Conservation (phyloP, 1,140 invertebrate species). For the Thaumatotibia leucotreta region DNA sequence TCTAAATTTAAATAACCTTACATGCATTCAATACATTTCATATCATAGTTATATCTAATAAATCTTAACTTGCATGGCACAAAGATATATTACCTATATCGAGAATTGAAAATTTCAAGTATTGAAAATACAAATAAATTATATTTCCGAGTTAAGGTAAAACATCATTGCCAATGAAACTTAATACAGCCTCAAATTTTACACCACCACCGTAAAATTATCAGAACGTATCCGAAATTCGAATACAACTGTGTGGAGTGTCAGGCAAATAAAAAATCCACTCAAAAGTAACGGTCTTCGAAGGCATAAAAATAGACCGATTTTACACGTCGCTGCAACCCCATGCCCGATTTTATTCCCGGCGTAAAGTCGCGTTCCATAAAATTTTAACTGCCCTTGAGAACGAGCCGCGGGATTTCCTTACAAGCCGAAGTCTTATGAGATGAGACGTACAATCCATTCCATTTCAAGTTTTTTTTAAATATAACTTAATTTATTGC, state of each 20-base stretch:
- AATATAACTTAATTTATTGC: too few relatives aligned
- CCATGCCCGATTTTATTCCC: slow-evolving; percentile 51
- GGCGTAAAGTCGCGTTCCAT: slow-evolving; percentile 52
- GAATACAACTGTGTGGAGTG: slow-evolving; percentile 39
- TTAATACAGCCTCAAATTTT: slow-evolving; percentile 21
- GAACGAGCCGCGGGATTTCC: slow-evolving; percentile 28
- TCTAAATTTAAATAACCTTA: too few relatives aligned
- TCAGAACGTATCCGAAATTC: neutral
- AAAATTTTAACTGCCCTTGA: slow-evolving; percentile 54
- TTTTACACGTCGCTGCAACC: slow-evolving; percentile 63
- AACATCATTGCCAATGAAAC: too few relatives aligned
- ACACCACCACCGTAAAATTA: neutral
- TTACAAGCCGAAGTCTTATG: slow-evolving; percentile 15
- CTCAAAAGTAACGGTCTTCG: slow-evolving; percentile 52
- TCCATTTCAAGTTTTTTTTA: neutral
- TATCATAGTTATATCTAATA: too few relatives aligned
- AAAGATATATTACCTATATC: too few relatives aligned
- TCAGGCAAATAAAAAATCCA: slow-evolving; percentile 60
- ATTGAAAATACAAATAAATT: too few relatives aligned
- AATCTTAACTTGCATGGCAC: too few relatives aligned
- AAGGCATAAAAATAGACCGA: slow-evolving; percentile 62
- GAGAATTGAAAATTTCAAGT: too few relatives aligned
- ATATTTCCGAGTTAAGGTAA: too few relatives aligned
- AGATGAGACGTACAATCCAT: too few relatives aligned
- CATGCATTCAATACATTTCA: too few relatives aligned